Conservation (phyloP, 1,140 invertebrate species). For the Heterodera carotae region DNA sequence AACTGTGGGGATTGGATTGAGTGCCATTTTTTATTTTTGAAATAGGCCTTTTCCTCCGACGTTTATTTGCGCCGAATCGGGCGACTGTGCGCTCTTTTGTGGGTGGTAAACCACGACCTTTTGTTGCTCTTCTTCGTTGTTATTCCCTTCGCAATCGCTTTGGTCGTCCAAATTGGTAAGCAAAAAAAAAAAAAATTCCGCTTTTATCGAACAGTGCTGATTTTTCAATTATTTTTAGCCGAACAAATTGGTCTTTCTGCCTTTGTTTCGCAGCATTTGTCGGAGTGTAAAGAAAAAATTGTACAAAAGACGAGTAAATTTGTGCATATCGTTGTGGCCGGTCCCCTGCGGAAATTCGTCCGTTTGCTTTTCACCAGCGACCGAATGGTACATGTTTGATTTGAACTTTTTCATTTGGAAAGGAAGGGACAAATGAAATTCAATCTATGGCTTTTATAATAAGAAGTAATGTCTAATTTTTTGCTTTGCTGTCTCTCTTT, state of each 20-base stretch:
- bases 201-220: no score
- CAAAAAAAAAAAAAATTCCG: no score
- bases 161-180: constrained; percentile 71
- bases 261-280: constrained; percentile 37
- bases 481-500: no score
- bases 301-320: constrained; percentile 31
- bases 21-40: constrained; percentile 13
- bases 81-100: constrained; percentile 74
- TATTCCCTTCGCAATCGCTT: constrained; percentile 73
- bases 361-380: constrained; percentile 71
- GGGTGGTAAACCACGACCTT: constrained; percentile 76
- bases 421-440: no score
- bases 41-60: constrained; percentile 67
- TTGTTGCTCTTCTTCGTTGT: constrained; percentile 72
- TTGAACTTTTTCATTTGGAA: background rate
- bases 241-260: constrained; percentile 61
- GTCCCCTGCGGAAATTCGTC: constrained; percentile 68
- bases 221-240: constrained; percentile 48
- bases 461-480: background rate
- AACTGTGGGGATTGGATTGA: background rate
- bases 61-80: constrained; percentile 74
- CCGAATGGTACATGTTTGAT: constrained; percentile 67
- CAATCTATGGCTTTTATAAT: no score
- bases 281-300: background rate
- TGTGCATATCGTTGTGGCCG: constrained; percentile 68